Evolutionary conservation across 2,113 vertebrate genomes (phyloP).

Genomic region (Coptodon rendalli): DNA sequence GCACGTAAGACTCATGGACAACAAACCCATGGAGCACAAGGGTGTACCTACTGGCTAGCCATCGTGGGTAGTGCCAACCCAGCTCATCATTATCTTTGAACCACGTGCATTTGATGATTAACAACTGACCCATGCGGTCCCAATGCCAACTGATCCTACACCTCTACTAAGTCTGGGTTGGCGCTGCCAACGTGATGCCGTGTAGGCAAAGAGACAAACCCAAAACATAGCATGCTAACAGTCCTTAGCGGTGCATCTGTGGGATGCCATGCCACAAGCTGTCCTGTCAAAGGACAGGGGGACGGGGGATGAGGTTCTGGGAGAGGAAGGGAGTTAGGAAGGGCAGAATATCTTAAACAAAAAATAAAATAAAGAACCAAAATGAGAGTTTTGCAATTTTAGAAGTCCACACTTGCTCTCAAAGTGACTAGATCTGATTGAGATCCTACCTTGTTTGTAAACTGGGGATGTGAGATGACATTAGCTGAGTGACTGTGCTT

Average conservation of each 20-base stretch:
- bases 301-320: neutral
- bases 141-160: neutral
- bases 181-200: conserved; percentile 60
- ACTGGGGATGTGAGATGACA: conserved; percentile 59
- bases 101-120: neutral
- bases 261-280: conserved; percentile 74
- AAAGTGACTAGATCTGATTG: conserved; percentile 42
- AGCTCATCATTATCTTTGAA: conserved; percentile 11
- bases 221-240: conserved; percentile 74
- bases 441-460: conserved; percentile 66
- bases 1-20: conserved; percentile 66
- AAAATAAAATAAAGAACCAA: conserved; percentile 42
- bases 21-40: conserved; percentile 69
- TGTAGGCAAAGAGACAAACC: conserved; percentile 60
- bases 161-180: conserved; percentile 50
- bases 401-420: neutral
- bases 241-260: conserved; percentile 69
- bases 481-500: conserved; percentile 60
- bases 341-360: conserved; percentile 30
- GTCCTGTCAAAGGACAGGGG: conserved; percentile 33
- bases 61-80: conserved; percentile 56
- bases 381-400: conserved; percentile 20
- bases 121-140: conserved; percentile 14
- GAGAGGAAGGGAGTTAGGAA: conserved; percentile 27
- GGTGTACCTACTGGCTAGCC: conserved; percentile 43